These are phyloP conservation scores for Sipha maydis DNA, from an alignment of 2,888 invertebrate species.

Conservation along the genomic window DNA sequence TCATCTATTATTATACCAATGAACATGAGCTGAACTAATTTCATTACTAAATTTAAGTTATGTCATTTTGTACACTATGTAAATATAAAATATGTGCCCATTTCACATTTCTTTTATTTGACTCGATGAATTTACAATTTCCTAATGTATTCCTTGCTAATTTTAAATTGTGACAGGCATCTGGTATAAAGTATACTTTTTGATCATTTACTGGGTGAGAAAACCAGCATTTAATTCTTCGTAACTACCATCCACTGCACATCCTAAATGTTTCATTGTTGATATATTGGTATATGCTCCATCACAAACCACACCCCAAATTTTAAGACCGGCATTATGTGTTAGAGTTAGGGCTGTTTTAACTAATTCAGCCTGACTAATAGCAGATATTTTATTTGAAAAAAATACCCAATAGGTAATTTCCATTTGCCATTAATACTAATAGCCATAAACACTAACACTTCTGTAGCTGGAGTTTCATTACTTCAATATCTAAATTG, in stretches of 20 bases:
- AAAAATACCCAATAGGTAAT: conserved; percentile 19
- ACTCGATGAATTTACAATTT: conserved; percentile 5
- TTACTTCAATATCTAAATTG: conserved; percentile 16
- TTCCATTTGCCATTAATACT: conserved; percentile 29
- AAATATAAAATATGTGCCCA: conserved; percentile 28
- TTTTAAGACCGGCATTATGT: conserved; percentile 12
- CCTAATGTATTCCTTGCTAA: conserved; percentile 5
- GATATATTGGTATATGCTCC: conserved; percentile 15
- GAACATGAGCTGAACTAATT: neutral
- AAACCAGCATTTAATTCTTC: conserved; percentile 22
- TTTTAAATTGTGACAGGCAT: conserved; percentile 12
- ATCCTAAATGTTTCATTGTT: conserved; percentile 26
- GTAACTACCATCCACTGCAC: neutral
- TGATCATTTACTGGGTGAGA: neutral
- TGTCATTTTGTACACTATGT: neutral
- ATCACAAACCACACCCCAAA: conserved; percentile 31
- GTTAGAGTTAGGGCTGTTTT: conserved; percentile 6
- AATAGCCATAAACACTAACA: conserved; percentile 5
- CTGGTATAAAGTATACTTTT: conserved; percentile 17
- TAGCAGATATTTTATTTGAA: conserved; percentile 23
- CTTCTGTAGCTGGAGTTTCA: neutral
- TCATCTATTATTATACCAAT: conserved; percentile 1
- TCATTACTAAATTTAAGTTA: conserved; percentile 12
- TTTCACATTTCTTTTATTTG: conserved; percentile 17
- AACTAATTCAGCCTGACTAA: conserved; percentile 7